Base-by-base conservation (phyloP, 2,888 invertebrate species). In the Aplocera efformata region DNA sequence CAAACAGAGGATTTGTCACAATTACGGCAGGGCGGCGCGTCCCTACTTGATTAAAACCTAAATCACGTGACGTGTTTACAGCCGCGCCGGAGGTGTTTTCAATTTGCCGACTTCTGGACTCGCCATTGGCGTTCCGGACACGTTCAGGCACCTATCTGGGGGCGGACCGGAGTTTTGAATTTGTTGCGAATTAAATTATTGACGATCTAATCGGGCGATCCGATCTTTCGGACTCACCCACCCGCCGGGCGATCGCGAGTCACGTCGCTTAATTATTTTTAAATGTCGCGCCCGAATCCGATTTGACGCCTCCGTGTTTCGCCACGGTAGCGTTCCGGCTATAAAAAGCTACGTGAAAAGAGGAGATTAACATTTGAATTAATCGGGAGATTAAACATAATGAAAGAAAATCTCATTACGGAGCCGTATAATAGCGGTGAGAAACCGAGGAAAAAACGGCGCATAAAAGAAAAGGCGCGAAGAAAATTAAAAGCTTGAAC, bases 1-100 rank as follows among this genome's bases (percentile, higher is more conserved):
- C 88, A 88, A 88, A 88, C 88, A 88, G 86, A 85, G 88, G 85
- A 86, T 88, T 88, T 88, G 88, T 88, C 88, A 86, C 88, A 88
- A 88, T 88, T 88, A 88, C 86, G 81, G 70, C 76, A 67, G 79
- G 79, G 75, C 73, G 77, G 78, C 67, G 81, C 79, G 86, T 81
- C 84, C 85, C 84, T 81, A 80, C 85, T 88, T 88, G 88, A 88
- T 88, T 88, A 88, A 88, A 88, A 86, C 86, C 88, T 88, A 88
- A 88, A 88, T 88, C 88, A 88, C 88, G 88, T 86, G 88, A 86
- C 88, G 85, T 86, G 88, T 88, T 86, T 88, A 88, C 88, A 86
- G 85, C 82, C 77, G 57, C 78, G 79, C 81, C 81, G 76, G 82
- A 86, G 86, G 86, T 86, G 86, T 88, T 86, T 86, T 86, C 86